phyloP scores from a whole-genome alignment of 2,797 vertebrate species.

The Oreonectes daqikongensis region DNA sequence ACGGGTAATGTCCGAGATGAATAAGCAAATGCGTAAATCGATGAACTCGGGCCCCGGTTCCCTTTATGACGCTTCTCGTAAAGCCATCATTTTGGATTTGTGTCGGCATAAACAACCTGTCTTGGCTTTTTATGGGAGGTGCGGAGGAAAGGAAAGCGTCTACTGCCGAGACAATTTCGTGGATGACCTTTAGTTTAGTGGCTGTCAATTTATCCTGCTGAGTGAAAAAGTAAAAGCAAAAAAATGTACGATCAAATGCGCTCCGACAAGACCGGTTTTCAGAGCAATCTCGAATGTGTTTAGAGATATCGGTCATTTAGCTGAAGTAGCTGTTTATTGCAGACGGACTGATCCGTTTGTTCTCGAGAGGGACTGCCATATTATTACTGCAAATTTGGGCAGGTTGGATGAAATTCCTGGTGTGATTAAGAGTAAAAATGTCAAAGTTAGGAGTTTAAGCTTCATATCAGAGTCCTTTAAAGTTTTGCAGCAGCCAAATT shows the following conservation, averaged over 20 bases:
- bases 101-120: conserved; percentile 53
- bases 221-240: conserved; percentile 28
- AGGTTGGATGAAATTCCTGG: conserved; percentile 6
- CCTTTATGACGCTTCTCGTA: conserved; percentile 48
- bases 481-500: not conserved
- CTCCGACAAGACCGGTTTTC: conserved; percentile 47
- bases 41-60: conserved; percentile 48
- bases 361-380: not conserved
- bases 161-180: conserved; percentile 33
- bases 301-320: conserved; percentile 45
- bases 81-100: conserved; percentile 57
- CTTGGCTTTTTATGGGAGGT: conserved; percentile 35
- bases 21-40: conserved; percentile 55
- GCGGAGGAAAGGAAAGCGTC: conserved; percentile 12
- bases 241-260: conserved; percentile 41
- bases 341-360: conserved; percentile 35
- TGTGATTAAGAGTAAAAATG: conserved; percentile 16
- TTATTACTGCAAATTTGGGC: conserved; percentile 44
- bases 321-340: conserved; percentile 54
- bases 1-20: conserved; percentile 44
- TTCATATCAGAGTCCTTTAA: conserved; percentile 1
- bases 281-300: conserved; percentile 38
- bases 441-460: conserved; percentile 8
- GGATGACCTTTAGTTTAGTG: conserved; percentile 58
- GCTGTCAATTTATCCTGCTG: conserved; percentile 54